Evolutionary conservation across 1,140 invertebrate species (phyloP).

Genomic region (Palaemon carinicauda): DNA sequence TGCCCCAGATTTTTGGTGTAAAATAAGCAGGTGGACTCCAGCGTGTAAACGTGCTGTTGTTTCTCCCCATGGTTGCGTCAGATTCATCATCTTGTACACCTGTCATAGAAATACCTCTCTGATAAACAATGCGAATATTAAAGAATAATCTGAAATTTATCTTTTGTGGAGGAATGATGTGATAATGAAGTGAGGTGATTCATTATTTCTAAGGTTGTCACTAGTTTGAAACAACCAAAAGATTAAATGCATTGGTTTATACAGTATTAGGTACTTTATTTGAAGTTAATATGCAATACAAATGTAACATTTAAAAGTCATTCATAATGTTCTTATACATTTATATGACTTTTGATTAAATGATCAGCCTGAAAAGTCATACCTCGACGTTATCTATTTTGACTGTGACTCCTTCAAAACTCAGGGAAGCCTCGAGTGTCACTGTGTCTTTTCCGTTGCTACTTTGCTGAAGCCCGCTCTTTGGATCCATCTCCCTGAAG

Average conservation of each 20-base stretch:
- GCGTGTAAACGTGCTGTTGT: conserved; percentile 31
- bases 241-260: too few relatives aligned
- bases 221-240: too few relatives aligned
- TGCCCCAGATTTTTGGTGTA: conserved; percentile 31
- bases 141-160: not conserved
- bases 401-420: not conserved
- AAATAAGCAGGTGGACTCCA: conserved; percentile 43
- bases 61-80: not conserved
- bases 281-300: not conserved
- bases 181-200: not conserved
- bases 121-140: not conserved
- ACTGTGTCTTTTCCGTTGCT: not conserved
- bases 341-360: not conserved
- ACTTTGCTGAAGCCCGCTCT: not conserved
- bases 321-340: too few relatives aligned
- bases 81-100: conserved; percentile 35
- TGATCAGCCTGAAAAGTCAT: not conserved
- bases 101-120: not conserved
- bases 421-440: not conserved
- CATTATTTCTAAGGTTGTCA: not conserved
- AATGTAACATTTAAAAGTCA: not conserved
- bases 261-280: too few relatives aligned
- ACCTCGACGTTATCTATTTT: not conserved
- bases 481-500: too few relatives aligned
- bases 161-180: not conserved